Conservation (phyloP, 2,888 invertebrate species). For the Nysson spinosus region DNA sequence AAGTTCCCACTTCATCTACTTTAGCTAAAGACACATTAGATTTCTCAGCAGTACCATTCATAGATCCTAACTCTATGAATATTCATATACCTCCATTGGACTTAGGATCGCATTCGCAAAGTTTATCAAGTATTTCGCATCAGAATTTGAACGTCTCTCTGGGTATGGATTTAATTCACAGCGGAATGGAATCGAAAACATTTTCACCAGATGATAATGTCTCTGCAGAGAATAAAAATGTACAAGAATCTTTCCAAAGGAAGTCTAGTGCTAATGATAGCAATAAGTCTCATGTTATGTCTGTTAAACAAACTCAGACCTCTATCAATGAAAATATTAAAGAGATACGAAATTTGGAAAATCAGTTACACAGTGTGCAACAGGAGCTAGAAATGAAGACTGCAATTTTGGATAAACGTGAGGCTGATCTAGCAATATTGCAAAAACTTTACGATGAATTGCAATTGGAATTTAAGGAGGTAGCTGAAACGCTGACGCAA, state of each 20-base stretch:
- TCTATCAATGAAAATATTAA: slow-evolving; percentile 33
- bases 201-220: slow-evolving; percentile 36
- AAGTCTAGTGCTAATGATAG: no score
- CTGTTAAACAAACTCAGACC: slow-evolving; percentile 22
- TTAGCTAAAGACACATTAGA: slow-evolving; percentile 45
- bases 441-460: slow-evolving; percentile 80
- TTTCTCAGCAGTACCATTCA: slow-evolving; percentile 28
- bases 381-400: slow-evolving; percentile 82
- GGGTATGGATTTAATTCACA: slow-evolving; percentile 44
- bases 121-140: slow-evolving; percentile 44
- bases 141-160: slow-evolving; percentile 52
- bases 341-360: slow-evolving; percentile 47
- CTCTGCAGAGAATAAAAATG: background rate
- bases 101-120: slow-evolving; percentile 61
- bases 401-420: slow-evolving; percentile 80
- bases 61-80: slow-evolving; percentile 40
- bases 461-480: slow-evolving; percentile 79
- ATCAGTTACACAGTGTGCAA: slow-evolving; percentile 81
- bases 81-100: slow-evolving; percentile 67
- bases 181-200: slow-evolving; percentile 49
- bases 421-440: slow-evolving; percentile 79
- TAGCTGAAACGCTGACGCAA: slow-evolving; percentile 79
- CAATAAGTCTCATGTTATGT: background rate
- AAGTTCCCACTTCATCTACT: slow-evolving; percentile 31
- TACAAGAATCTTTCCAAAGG: no score